Evolutionary conservation across 2,797 vertebrate species (phyloP).

Genomic region (Setipinna tenuifilis): DNA sequence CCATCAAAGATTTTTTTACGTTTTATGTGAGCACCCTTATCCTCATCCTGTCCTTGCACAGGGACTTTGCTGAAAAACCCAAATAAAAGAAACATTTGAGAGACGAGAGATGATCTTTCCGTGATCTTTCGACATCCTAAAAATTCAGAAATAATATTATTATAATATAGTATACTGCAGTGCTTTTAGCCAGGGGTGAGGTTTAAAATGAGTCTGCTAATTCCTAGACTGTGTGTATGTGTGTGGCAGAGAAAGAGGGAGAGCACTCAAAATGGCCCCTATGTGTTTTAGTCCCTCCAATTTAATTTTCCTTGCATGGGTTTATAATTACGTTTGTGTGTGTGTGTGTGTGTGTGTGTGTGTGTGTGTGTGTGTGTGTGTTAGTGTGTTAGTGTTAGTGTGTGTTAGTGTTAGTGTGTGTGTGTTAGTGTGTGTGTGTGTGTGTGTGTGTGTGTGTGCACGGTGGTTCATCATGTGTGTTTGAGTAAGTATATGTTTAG

Average conservation of each 20-base stretch:
- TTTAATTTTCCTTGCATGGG: background rate
- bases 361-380: background rate
- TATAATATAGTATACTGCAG: too few species aligned
- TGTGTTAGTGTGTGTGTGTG: too few species aligned
- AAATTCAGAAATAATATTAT: background rate
- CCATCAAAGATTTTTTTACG: background rate
- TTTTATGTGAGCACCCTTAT: background rate
- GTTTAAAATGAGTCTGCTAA: background rate
- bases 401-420: background rate
- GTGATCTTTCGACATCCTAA: background rate
- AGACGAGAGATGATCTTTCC: background rate
- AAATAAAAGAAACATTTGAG: background rate
- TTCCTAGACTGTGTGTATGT: background rate
- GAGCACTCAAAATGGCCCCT: background rate
- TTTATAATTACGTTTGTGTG: background rate
- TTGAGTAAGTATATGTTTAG: background rate
- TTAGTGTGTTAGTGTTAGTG: background rate
- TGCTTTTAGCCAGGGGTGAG: background rate
- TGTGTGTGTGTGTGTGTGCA: too few species aligned
- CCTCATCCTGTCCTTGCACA: background rate
- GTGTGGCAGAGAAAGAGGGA: background rate
- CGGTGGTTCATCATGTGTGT: background rate
- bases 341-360: background rate
- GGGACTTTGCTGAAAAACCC: background rate
- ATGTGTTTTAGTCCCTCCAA: background rate